Evolutionary conservation across 2,113 vertebrate genomes (phyloP), one percentile per base, ranked within the genome.

Genomic region (Salvator merianae): DNA sequence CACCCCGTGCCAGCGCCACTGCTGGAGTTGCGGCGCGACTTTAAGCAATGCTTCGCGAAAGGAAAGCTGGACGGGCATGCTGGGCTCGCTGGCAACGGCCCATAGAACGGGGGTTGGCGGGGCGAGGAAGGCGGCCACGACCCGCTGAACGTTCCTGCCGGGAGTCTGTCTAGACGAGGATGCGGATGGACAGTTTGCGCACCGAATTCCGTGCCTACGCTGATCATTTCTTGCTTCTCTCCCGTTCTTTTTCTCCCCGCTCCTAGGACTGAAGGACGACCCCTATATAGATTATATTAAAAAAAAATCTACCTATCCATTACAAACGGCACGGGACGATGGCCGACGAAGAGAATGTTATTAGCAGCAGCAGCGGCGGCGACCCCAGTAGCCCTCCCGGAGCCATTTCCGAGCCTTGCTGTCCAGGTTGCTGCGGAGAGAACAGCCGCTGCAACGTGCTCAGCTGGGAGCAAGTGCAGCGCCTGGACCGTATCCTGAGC

Each of bases 381-480:
- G 92, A 86, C 80, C 72, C 81, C 74, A 18, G 90, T 86, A 26
- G 53, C 55, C 70, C 80, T 0, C 9, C 1, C 4, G 71, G 16
- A 66, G 40, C 36, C 43, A 62, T 83, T 1, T 50, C 82, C 62
- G 93, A 83, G 89, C 87, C 36, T 26, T 91, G 55, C 55, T 53
- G 93, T 91, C 79, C 92, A 77, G 96, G 95, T 66, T 91, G 93
- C 82, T 81, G 91, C 72, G 96, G n/a, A n/a, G n/a, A 95, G 76
- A 94, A 85, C 94, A 95, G 94, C 76, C 97, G 96, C 87, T 97
- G 97, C 74, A 99, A 98, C 84, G 98, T 99, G 84, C 96, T 99
- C 84, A 97, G 84, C 95, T 99, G 98, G 98, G 98, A 98, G 93
- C 98, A 99, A 97, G 98, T 99, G 97, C 98, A 97, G 95, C 96